Evolutionary conservation across 2,797 vertebrate genomes (phyloP).

Genomic region (Pantherophis alleghaniensis): DNA sequence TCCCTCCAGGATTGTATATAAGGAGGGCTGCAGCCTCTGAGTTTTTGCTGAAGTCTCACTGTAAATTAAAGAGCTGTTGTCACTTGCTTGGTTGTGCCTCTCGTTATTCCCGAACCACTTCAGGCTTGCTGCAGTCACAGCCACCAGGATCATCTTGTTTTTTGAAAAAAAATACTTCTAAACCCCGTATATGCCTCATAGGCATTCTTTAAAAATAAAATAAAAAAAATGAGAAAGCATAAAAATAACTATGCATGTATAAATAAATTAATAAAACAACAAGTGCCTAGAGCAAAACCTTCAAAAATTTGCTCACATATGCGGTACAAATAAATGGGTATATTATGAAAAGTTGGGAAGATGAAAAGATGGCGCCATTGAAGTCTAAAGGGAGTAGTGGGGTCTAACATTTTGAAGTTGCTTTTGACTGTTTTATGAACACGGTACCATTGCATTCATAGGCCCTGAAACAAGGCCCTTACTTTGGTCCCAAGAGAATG

Average conservation of each 20-base stretch:
- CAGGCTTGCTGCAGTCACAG: not conserved
- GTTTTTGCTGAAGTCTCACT: no score
- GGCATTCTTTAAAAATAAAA: not conserved
- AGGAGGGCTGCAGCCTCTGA: no score
- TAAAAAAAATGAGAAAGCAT: not conserved
- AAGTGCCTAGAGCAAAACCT: not conserved
- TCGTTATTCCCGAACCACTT: no score
- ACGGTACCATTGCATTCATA: not conserved
- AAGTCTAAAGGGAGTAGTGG: not conserved
- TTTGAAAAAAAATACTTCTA: not conserved
- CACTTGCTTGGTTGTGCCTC: no score
- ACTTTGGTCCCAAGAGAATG: not conserved
- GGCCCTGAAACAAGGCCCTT: not conserved
- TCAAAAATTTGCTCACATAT: not conserved
- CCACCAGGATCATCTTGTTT: not conserved
- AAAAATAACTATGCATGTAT: not conserved
- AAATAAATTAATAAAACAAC: not conserved
- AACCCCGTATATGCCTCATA: not conserved
- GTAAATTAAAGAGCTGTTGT: no score
- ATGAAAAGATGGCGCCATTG: not conserved
- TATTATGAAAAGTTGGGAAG: not conserved
- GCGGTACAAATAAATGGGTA: not conserved
- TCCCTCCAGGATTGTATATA: no score
- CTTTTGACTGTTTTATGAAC: not conserved
- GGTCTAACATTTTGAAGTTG: not conserved